phyloP scores from a whole-genome alignment of 2,888 invertebrate species.

The Hipparchia semele region DNA sequence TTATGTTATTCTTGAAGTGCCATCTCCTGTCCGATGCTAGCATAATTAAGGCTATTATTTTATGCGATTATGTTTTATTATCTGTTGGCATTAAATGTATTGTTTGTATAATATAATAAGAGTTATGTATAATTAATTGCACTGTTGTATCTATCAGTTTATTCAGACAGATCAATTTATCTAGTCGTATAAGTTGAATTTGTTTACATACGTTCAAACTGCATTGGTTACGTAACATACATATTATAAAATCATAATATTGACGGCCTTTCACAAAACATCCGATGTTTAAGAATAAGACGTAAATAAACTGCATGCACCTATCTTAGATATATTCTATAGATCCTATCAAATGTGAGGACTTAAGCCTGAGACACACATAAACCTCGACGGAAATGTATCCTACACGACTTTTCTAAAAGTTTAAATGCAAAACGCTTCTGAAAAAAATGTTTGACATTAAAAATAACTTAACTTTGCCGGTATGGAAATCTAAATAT shows the following conservation, averaged over 20 bases:
- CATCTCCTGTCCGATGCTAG: not conserved
- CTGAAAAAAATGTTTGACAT: too few relatives aligned
- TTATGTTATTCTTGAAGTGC: not conserved
- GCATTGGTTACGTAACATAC: constrained; percentile 8
- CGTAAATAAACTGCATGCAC: constrained; percentile 46
- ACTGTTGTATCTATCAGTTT: constrained; percentile 4
- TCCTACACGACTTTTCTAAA: too few relatives aligned
- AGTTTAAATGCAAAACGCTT: too few relatives aligned
- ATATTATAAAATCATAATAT: constrained; percentile 44
- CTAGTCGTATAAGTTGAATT: not conserved
- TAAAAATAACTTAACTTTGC: too few relatives aligned
- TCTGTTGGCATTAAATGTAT: constrained; percentile 1
- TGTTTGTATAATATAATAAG: constrained; percentile 9
- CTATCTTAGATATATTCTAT: constrained; percentile 34
- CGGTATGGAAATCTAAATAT: too few relatives aligned
- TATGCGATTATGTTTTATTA: constrained; percentile 3
- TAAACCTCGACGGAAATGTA: too few relatives aligned
- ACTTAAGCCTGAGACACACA: constrained; percentile 10
- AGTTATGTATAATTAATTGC: not conserved
- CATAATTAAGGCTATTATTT: not conserved
- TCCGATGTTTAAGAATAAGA: constrained; percentile 50
- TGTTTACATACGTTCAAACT: not conserved
- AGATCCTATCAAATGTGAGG: constrained; percentile 56
- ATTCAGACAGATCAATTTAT: not conserved
- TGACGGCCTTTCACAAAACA: constrained; percentile 56